phyloP scores from a whole-genome alignment of 2,113 vertebrate genomes.

The Tursiops truncatus region DNA sequence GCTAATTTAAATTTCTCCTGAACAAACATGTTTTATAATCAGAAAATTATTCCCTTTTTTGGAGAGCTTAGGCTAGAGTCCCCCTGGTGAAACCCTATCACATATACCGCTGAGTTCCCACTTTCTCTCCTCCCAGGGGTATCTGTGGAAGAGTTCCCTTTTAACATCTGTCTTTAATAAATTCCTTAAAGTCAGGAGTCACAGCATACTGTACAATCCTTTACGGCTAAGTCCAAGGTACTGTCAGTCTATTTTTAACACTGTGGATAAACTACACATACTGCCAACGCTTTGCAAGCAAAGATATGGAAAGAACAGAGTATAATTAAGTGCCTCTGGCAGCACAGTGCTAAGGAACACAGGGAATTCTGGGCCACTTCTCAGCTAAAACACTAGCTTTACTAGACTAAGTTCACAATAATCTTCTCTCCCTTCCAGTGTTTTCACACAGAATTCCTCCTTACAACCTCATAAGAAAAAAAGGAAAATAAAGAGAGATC shows the following conservation, averaged over 20 bases:
- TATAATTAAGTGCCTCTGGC: slow-evolving; percentile 54
- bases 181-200: background rate
- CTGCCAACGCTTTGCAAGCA: slow-evolving; percentile 57
- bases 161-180: slow-evolving; percentile 28
- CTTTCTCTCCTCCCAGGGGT: background rate
- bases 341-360: slow-evolving; percentile 48
- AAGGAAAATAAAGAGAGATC: slow-evolving; percentile 7
- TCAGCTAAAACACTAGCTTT: background rate
- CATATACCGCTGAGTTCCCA: background rate
- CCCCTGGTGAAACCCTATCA: background rate
- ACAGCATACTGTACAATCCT: background rate
- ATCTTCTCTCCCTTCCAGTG: background rate
- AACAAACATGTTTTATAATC: slow-evolving; percentile 16
- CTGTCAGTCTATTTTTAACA: slow-evolving; percentile 66
- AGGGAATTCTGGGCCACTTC: slow-evolving; percentile 7
- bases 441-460: slow-evolving; percentile 30
- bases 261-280: slow-evolving; percentile 38
- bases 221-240: slow-evolving; percentile 43
- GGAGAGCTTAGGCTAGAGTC: background rate
- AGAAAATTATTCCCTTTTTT: slow-evolving; percentile 34
- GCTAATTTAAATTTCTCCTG: slow-evolving; percentile 18
- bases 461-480: background rate
- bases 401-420: background rate
- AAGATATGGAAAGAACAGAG: slow-evolving; percentile 55
- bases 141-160: background rate